Evolutionary conservation across 2,113 vertebrate genomes (phyloP), one percentile per base, ranked within the genome.

Genomic region (Lontra canadensis): DNA sequence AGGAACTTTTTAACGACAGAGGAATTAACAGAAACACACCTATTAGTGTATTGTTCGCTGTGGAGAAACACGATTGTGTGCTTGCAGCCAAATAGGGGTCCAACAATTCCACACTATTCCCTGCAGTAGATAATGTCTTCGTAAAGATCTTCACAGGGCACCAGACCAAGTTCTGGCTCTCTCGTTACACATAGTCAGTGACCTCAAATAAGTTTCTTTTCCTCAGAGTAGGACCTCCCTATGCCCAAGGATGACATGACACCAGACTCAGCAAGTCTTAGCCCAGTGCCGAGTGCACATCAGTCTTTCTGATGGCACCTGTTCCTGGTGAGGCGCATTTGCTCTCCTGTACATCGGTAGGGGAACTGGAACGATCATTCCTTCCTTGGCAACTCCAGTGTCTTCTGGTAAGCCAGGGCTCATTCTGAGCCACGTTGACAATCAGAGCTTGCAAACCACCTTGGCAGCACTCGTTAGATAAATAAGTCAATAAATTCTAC

Each of bases 401-500:
- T 94, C 84, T 90, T 87, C 85, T 42, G 65, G 36, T 85, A 81
- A 55, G 20, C 88, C 78, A 18, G 20, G 69, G 92, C 78, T 93
- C 91, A 63, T 63, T 63, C 47, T 74, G 80, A 76, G 84, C 94
- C 91, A 91, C 2, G 3, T 25, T 90, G 90, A 78, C 88, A 57
- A 57, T 80, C 15, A 76, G 82, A 11, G 42, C 73, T 78, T 73
- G 69, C 92, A 92, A 97, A 96, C 90, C 95, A 63, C 18, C 98
- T 93, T 92, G 87, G 81, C 55, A 4, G 14, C 34, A 52, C 88
- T 93, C 71, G 10, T 95, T 95, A 80, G 1, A 15, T 95, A 92
- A 95, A 93, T 90, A 69, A 79, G 82, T 96, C 97, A 93, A 83
- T 98, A 98, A 89, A 71, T 94, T 93, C 71, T 59, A 39, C 80